Percentiles rank a stretch among this genome's conserved stretches.
phyloP scores from a whole-genome alignment of 2,113 vertebrate genomes.

The Hyaena hyaena region DNA sequence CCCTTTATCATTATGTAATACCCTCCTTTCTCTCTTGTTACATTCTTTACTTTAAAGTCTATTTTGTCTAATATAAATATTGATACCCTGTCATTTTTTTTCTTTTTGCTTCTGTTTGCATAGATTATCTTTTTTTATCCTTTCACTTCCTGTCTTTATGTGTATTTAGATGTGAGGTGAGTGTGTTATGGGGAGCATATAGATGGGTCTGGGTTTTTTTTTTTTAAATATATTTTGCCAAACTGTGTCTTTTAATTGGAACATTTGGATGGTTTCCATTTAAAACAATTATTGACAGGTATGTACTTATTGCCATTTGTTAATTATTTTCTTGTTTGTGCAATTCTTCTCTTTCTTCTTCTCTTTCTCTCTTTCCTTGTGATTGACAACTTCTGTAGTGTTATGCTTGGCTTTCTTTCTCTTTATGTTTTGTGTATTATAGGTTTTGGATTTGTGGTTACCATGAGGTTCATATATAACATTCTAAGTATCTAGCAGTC shows the following conservation, averaged over 20 bases:
- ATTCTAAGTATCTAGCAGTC: background rate
- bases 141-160: background rate
- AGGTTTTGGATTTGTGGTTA: background rate
- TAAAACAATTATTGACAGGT: background rate
- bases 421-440: background rate
- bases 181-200: background rate
- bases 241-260: background rate
- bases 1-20: background rate
- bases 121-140: background rate
- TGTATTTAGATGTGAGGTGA: background rate
- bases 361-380: background rate
- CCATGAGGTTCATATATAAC: background rate
- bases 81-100: background rate
- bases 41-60: background rate
- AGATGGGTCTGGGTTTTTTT: background rate
- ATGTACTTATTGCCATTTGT: background rate
- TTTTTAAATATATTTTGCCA: background rate
- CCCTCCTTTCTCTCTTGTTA: background rate
- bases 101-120: background rate
- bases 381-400: background rate
- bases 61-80: background rate
- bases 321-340: background rate
- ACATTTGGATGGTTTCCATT: background rate
- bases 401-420: background rate
- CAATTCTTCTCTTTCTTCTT: background rate